Percentiles rank a stretch among this genome's conserved stretches.
These are phyloP conservation scores for Beaufortia kweichowensis DNA, from an alignment of 2,113 vertebrate species.

Conservation along the genomic window DNA sequence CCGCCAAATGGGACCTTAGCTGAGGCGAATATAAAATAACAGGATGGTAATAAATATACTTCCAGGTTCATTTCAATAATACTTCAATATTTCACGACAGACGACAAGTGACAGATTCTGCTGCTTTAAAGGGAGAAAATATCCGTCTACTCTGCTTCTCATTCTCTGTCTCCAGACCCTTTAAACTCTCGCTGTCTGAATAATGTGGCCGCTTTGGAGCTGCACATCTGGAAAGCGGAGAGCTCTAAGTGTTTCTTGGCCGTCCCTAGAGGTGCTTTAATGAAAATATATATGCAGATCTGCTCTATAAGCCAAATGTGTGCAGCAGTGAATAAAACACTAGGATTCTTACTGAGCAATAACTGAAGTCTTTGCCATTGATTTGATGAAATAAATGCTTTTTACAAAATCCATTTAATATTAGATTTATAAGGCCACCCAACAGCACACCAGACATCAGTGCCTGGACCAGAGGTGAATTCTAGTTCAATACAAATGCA, in stretches of 20 bases:
- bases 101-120: not conserved
- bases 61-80: too few relatives aligned
- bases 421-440: slow-evolving; percentile 37
- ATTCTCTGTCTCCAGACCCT: slow-evolving; percentile 58
- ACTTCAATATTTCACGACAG: too few relatives aligned
- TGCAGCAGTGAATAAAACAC: slow-evolving; percentile 5
- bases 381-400: slow-evolving; percentile 23
- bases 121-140: slow-evolving; percentile 10
- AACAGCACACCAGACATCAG: not conserved
- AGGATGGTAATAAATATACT: too few relatives aligned
- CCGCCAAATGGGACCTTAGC: too few relatives aligned
- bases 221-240: slow-evolving; percentile 41
- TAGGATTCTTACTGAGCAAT: slow-evolving; percentile 17
- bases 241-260: slow-evolving; percentile 37
- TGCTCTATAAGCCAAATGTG: not conserved
- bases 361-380: slow-evolving; percentile 4
- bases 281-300: slow-evolving; percentile 27
- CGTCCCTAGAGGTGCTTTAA: slow-evolving; percentile 21
- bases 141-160: not conserved
- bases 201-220: not conserved
- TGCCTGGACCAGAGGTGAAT: not conserved
- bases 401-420: slow-evolving; percentile 28
- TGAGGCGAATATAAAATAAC: too few relatives aligned
- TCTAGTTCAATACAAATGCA: slow-evolving; percentile 39
- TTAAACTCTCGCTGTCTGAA: slow-evolving; percentile 27